Conservation (phyloP, 2,888 invertebrate species). For the Linnaemya vulpina region DNA sequence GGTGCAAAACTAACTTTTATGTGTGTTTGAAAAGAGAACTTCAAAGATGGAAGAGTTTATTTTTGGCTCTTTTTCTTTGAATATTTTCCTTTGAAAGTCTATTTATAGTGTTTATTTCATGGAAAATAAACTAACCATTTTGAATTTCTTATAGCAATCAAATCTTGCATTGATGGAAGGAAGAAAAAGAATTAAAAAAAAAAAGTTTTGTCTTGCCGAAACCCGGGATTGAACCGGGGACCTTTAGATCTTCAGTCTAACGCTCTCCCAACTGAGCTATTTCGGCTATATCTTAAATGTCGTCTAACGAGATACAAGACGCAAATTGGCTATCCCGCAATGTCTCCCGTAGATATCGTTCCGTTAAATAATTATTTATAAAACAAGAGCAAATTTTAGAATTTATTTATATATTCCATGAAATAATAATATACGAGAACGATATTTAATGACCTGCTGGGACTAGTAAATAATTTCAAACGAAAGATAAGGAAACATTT, state of each 20-base stretch:
- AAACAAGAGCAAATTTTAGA: too few species aligned
- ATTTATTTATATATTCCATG: too few species aligned
- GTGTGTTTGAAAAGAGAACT: neutral
- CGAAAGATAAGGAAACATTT: too few species aligned
- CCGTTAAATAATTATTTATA: too few species aligned
- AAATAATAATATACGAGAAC: too few species aligned
- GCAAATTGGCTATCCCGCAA: too few species aligned
- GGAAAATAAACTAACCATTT: neutral
- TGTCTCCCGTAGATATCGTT: too few species aligned
- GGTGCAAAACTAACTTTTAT: neutral
- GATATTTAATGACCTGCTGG: too few species aligned
- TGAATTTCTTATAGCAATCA: too few species aligned
- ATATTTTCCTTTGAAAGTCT: conserved; percentile 1
- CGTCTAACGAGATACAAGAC: too few species aligned
- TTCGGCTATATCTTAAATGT: conserved; percentile 84
- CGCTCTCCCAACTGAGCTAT: conserved; percentile 92
- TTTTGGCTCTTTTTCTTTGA: neutral
- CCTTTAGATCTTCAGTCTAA: conserved; percentile 91
- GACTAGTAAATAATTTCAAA: too few species aligned
- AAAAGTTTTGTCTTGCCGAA: conserved; percentile 84
- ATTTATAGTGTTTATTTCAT: conserved; percentile 2
- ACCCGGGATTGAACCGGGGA: conserved; percentile 90
- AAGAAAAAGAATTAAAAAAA: neutral
- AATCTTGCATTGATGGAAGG: too few species aligned
- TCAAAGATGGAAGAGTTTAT: conserved; percentile 11